Percentiles rank a stretch among this genome's conserved stretches.
Evolutionary conservation across 2,113 vertebrate genomes (phyloP).

Genomic region (Dendropsophus ebraccatus): DNA sequence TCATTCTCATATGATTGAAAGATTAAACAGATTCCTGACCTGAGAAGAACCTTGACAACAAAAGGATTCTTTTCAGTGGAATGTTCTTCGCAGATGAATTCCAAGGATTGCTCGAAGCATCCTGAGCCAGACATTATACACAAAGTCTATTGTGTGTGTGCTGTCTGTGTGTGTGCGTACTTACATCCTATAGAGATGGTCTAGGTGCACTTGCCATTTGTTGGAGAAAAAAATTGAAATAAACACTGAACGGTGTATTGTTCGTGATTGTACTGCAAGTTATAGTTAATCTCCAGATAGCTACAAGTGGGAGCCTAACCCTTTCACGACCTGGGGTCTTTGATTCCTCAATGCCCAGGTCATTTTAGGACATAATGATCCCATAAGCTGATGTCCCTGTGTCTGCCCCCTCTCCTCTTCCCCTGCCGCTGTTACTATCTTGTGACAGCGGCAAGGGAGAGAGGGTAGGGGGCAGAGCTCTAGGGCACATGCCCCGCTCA

Average conservation of each 20-base stretch:
- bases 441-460: no score
- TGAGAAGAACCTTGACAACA: slow-evolving; percentile 49
- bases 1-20: slow-evolving; percentile 50
- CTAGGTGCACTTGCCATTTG: neutral
- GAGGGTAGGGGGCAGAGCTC: no score
- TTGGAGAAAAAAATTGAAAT: neutral
- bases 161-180: neutral
- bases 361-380: no score
- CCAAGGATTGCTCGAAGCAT: slow-evolving; percentile 19
- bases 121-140: slow-evolving; percentile 36
- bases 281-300: neutral
- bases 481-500: no score
- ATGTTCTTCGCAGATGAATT: slow-evolving; percentile 42
- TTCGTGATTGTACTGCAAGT: neutral
- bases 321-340: no score
- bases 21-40: slow-evolving; percentile 55
- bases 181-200: neutral
- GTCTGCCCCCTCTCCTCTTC: no score
- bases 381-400: no score
- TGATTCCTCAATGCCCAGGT: no score
- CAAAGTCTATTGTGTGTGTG: slow-evolving; percentile 23
- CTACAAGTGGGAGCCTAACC: no score
- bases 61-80: slow-evolving; percentile 39
- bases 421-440: no score
- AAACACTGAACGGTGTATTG: slow-evolving; percentile 8